These are phyloP conservation scores for Rhysida immarginata DNA, from an alignment of 1,140 invertebrate genomes.

Conservation along the genomic window DNA sequence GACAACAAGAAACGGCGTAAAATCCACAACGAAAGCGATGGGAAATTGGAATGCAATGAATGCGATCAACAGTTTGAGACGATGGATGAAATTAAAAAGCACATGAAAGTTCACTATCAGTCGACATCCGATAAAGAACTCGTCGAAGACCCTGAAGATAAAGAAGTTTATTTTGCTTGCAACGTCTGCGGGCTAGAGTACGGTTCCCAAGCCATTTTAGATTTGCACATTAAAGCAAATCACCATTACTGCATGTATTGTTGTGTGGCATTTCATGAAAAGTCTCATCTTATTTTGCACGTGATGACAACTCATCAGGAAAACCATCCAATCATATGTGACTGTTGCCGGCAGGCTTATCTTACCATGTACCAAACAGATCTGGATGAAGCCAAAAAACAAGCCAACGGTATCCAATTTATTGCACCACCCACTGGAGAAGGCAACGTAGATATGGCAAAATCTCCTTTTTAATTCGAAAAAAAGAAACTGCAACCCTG, in stretches of 20 bases:
- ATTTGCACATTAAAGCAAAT: background rate
- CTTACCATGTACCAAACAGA: constrained; percentile 3
- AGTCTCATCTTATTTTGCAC: background rate
- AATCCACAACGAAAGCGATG: no score
- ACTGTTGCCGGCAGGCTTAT: background rate
- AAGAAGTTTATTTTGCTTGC: no score
- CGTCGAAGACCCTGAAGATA: background rate
- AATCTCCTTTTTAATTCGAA: no score
- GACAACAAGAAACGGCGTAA: no score
- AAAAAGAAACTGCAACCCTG: no score
- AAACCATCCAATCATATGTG: background rate
- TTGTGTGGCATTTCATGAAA: background rate
- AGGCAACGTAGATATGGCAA: background rate
- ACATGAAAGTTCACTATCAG: background rate
- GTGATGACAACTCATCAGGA: background rate
- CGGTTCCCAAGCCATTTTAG: no score
- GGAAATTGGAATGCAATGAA: background rate
- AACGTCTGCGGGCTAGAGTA: no score
- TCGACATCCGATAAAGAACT: background rate
- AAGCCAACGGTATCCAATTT: background rate
- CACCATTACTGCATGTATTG: background rate
- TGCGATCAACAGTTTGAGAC: background rate
- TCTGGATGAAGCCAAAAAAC: background rate
- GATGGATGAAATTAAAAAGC: background rate
- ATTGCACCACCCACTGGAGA: background rate